A percentile compares a stretch with the other conserved stretches of the same genome.
These are phyloP conservation scores for Diphyllodes magnificus DNA, from an alignment of 2,113 vertebrate species.

Conservation along the genomic window DNA sequence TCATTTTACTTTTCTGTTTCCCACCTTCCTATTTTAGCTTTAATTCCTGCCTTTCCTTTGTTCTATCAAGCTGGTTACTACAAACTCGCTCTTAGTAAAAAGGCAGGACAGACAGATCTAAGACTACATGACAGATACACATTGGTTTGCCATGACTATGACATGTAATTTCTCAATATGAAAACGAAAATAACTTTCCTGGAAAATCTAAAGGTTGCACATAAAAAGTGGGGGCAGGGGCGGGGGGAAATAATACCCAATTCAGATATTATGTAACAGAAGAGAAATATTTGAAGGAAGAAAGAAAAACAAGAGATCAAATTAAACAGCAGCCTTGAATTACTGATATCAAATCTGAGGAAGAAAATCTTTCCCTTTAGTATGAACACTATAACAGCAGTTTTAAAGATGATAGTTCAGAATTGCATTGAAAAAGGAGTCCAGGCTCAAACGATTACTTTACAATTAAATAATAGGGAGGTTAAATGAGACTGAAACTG, in stretches of 20 bases:
- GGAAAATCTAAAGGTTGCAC: not conserved
- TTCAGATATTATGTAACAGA: not conserved
- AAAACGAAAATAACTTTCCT: not conserved
- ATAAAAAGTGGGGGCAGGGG: not conserved
- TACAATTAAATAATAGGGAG: not conserved
- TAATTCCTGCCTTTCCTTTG: not conserved
- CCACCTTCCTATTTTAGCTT: not conserved
- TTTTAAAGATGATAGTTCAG: not conserved
- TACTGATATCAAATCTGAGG: not conserved
- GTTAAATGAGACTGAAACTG: not conserved
- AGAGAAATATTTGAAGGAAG: not conserved
- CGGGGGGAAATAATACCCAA: not conserved
- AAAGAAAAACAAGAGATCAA: not conserved
- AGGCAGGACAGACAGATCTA: not conserved
- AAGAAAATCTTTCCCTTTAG: not conserved
- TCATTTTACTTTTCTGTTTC: not conserved
- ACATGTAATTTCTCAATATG: not conserved
- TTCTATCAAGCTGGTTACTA: not conserved
- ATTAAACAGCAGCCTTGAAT: not conserved
- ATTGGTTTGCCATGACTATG: not conserved
- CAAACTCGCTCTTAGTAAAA: not conserved
- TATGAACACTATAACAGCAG: not conserved
- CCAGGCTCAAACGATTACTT: not conserved
- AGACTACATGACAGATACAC: not conserved
- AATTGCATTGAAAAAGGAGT: not conserved